Conservation (phyloP, 2,113 vertebrate genomes). For the Engraulis encrasicolus region DNA sequence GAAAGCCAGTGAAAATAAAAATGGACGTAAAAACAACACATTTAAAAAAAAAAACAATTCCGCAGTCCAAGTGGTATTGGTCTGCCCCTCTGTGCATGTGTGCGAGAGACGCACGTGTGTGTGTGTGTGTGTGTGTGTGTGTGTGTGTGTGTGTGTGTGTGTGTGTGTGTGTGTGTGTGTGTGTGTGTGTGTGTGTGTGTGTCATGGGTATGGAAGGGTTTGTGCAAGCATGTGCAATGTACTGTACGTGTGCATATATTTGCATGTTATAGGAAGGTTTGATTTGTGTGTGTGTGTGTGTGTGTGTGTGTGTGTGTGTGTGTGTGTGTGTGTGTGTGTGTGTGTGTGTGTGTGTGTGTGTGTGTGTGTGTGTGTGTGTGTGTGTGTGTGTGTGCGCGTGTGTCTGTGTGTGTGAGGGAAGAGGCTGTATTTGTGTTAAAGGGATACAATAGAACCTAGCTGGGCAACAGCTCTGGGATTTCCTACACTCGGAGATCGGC, state of each 20-base stretch:
- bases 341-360: not conserved
- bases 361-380: not conserved
- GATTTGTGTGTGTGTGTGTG: not conserved
- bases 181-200: not conserved
- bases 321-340: constrained; percentile 3
- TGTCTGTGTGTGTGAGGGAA: constrained; percentile 28
- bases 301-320: not conserved
- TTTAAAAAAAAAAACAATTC: not conserved
- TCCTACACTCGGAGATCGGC: constrained; percentile 26
- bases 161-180: not conserved
- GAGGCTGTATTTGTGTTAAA: constrained; percentile 38
- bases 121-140: not conserved
- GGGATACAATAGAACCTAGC: constrained; percentile 37
- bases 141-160: not conserved
- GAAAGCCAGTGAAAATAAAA: not conserved
- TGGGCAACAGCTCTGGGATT: constrained; percentile 28
- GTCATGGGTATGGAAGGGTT: not conserved
- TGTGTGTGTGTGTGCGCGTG: not conserved
- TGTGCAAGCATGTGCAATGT: not conserved
- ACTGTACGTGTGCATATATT: not conserved
- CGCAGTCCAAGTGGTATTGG: constrained; percentile 6
- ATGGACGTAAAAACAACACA: not conserved
- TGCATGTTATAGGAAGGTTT: not conserved
- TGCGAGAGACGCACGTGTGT: not conserved
- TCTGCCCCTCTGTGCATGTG: not conserved